These are phyloP conservation scores for Nymphalis c-album DNA, from an alignment of 2,888 invertebrate genomes.

Conservation along the genomic window DNA sequence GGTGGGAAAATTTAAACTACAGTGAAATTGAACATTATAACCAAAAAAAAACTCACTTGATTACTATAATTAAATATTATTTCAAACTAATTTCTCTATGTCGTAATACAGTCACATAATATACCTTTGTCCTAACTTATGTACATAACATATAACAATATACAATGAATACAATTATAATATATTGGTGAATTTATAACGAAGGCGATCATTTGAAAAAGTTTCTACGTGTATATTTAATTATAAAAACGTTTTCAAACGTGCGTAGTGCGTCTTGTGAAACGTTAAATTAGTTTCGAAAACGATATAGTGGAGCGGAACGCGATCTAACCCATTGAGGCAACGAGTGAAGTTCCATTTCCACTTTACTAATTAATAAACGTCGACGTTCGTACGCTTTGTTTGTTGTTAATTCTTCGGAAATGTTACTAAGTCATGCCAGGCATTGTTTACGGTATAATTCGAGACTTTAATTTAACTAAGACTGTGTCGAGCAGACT, in stretches of 20 bases:
- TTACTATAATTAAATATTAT: neutral
- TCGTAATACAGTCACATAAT: neutral
- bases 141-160: no score
- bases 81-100: neutral
- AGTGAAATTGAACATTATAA: neutral
- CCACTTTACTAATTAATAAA: constrained; percentile 71
- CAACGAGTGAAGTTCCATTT: constrained; percentile 47
- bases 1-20: constrained; percentile 18
- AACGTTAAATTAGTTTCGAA: constrained; percentile 39
- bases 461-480: neutral
- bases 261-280: constrained; percentile 3
- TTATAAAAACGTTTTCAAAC: constrained; percentile 2
- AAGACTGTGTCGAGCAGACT: constrained; percentile 1
- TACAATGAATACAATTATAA: no score
- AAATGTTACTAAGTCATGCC: constrained; percentile 23
- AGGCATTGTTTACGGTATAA: constrained; percentile 13
- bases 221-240: neutral
- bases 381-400: constrained; percentile 41
- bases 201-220: neutral
- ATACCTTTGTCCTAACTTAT: no score
- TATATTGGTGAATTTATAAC: neutral
- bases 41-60: neutral
- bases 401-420: constrained; percentile 36
- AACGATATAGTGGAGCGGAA: constrained; percentile 34
- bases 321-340: constrained; percentile 40